phyloP scores from a whole-genome alignment of 1,140 invertebrate genomes.

The Drosophila insularis region DNA sequence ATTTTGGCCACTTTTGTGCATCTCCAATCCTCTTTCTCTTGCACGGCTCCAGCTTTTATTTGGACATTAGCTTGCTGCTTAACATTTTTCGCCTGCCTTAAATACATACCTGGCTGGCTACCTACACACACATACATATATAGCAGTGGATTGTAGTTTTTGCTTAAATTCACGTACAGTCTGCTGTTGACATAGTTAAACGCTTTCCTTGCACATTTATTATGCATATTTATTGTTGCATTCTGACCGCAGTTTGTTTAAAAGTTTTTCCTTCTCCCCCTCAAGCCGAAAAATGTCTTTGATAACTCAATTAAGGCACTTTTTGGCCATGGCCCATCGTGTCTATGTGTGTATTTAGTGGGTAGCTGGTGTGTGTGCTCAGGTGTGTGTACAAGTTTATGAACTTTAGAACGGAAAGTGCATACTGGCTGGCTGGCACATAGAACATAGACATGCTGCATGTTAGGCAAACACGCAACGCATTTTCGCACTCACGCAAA shows the following conservation, averaged over 20 bases:
- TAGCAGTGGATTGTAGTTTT: conserved; percentile 30
- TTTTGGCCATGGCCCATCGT: conserved; percentile 6
- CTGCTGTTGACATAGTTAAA: conserved; percentile 74
- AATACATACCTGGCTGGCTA: neutral
- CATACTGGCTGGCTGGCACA: neutral
- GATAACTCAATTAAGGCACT: conserved; percentile 66
- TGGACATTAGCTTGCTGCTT: conserved; percentile 71
- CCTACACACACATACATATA: neutral
- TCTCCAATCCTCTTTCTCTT: conserved; percentile 21
- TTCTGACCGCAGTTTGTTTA: conserved; percentile 43
- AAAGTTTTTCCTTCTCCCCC: conserved; percentile 21
- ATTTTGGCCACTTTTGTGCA: conserved; percentile 59
- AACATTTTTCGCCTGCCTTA: conserved; percentile 46
- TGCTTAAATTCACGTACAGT: conserved; percentile 31
- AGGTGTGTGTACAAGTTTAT: conserved; percentile 48
- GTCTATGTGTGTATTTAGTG: conserved; percentile 17
- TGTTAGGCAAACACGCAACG: conserved; percentile 64
- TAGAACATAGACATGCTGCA: conserved; percentile 19
- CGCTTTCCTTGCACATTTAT: conserved; percentile 72
- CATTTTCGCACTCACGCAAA: conserved; percentile 78
- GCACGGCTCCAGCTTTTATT: conserved; percentile 19
- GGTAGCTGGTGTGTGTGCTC: conserved; percentile 31
- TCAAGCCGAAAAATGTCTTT: conserved; percentile 50
- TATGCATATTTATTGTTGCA: conserved; percentile 45
- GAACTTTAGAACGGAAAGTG: conserved; percentile 38